These are phyloP conservation scores for Hedychridium roseum DNA, from an alignment of 2,888 invertebrate species.

Conservation along the genomic window DNA sequence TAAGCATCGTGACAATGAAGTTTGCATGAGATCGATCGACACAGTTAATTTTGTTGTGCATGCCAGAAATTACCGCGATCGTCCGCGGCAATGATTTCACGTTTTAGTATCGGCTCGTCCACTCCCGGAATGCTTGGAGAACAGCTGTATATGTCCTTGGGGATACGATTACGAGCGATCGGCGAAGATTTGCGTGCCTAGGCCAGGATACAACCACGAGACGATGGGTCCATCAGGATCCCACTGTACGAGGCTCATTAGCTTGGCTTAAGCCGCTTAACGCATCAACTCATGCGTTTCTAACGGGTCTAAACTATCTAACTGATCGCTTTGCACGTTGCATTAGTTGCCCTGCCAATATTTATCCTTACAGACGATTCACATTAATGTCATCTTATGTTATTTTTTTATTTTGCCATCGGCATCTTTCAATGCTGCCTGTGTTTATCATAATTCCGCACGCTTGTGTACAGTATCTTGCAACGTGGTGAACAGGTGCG, in stretches of 20 bases:
- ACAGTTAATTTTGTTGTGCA: too few species aligned
- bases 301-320: too few species aligned
- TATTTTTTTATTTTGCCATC: too few species aligned
- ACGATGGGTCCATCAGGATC: constrained; percentile 64
- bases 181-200: constrained; percentile 58
- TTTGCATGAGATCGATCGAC: too few species aligned
- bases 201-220: constrained; percentile 53
- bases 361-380: too few species aligned
- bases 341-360: too few species aligned
- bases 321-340: too few species aligned
- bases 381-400: too few species aligned
- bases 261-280: constrained; percentile 34
- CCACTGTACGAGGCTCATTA: constrained; percentile 53
- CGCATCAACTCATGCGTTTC: too few species aligned
- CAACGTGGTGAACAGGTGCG: constrained; percentile 79
- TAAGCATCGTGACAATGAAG: neutral
- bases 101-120: constrained; percentile 60
- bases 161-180: constrained; percentile 59
- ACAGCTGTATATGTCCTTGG: constrained; percentile 64
- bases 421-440: too few species aligned
- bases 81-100: too few species aligned
- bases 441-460: constrained; percentile 36
- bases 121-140: constrained; percentile 62
- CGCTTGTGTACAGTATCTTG: constrained; percentile 72
- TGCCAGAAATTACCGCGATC: neutral